Evolutionary conservation across 2,113 vertebrate genomes (phyloP).

Genomic region (human (Homo sapiens)): DNA sequence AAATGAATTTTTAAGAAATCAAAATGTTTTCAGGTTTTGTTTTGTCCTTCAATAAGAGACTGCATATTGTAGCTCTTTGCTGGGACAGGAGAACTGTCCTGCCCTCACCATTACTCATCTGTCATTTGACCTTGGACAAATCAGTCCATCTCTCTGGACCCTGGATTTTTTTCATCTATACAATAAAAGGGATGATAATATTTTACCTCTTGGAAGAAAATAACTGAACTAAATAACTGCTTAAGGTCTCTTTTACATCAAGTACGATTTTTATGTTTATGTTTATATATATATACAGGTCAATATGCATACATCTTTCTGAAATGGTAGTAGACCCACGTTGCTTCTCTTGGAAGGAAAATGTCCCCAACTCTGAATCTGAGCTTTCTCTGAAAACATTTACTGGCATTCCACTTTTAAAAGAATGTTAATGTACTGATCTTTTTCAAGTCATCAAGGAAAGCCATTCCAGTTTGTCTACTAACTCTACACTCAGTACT

Average conservation of each 20-base stretch:
- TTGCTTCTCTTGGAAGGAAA: not conserved
- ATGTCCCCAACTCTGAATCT: not conserved
- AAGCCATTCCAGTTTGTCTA: not conserved
- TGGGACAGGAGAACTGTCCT: not conserved
- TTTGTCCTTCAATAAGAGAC: not conserved
- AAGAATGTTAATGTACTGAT: not conserved
- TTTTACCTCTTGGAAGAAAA: not conserved
- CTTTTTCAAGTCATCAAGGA: not conserved
- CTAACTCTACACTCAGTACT: not conserved
- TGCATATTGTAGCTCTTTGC: not conserved
- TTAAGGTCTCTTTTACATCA: not conserved
- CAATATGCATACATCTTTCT: not conserved
- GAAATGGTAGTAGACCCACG: not conserved
- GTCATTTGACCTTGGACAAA: not conserved
- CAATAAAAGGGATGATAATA: not conserved
- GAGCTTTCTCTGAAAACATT: not conserved
- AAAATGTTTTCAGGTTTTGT: not conserved
- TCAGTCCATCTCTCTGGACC: not conserved
- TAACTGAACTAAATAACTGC: not conserved
- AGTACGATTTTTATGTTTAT: not conserved
- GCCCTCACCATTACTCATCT: not conserved
- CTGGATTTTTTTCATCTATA: not conserved
- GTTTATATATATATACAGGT: not conserved
- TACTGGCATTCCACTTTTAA: not conserved
- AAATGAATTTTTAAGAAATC: conserved; percentile 2